Evolutionary conservation across 2,113 vertebrate genomes (phyloP).

Genomic region (Delphinapterus leucas): DNA sequence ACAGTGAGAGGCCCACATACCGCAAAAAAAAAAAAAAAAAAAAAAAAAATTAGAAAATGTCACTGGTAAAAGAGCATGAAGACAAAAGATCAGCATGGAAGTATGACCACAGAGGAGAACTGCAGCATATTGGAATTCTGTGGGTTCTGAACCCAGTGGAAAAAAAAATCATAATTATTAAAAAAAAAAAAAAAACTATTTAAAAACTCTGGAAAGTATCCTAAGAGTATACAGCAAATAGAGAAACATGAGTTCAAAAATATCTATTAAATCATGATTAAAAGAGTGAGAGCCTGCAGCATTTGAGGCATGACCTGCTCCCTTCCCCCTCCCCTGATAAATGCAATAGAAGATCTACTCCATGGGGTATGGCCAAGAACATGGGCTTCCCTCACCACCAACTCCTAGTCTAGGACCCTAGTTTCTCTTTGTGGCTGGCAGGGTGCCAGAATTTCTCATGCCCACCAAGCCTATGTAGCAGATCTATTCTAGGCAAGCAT

Average conservation of each 20-base stretch:
- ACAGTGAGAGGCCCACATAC: too few species aligned
- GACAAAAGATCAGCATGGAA: not conserved
- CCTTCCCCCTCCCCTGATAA: not conserved
- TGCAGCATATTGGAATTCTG: not conserved
- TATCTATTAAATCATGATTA: not conserved
- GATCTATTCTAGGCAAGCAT: not conserved
- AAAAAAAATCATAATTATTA: not conserved
- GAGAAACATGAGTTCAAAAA: not conserved
- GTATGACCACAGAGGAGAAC: not conserved
- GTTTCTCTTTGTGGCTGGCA: not conserved
- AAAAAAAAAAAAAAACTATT: not conserved
- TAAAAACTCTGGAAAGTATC: not conserved
- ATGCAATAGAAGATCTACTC: not conserved
- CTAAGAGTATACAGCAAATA: not conserved
- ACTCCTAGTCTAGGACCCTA: too few species aligned
- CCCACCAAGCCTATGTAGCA: not conserved
- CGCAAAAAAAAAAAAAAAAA: too few species aligned
- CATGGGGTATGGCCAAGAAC: not conserved
- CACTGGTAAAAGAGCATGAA: not conserved
- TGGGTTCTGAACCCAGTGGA: not conserved
- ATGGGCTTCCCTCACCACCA: too few species aligned
- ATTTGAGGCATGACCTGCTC: not conserved
- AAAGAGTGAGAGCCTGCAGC: not conserved
- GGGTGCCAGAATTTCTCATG: too few species aligned
- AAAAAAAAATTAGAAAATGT: not conserved